Evolutionary conservation across 1,140 invertebrate genomes (phyloP).

Genomic region (Hyles vespertilio): DNA sequence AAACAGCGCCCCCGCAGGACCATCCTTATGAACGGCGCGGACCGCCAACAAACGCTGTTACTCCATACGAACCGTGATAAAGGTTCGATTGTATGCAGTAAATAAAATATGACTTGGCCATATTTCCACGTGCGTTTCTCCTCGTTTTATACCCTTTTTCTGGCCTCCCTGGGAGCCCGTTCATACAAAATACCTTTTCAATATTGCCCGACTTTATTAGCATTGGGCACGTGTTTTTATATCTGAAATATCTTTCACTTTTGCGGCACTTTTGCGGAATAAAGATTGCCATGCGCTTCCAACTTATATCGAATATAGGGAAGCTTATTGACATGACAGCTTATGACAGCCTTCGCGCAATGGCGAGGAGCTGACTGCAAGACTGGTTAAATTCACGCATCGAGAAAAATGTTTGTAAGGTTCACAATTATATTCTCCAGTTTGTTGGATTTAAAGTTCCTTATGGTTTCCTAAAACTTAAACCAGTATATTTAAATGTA

Average conservation of each 20-base stretch:
- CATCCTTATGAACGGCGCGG: conserved; percentile 41
- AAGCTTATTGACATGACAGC: conserved; percentile 14
- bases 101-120: conserved; percentile 75
- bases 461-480: too few relatives aligned
- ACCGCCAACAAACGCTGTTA: conserved; percentile 57
- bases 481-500: too few relatives aligned
- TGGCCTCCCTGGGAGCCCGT: conserved; percentile 59
- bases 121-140: conserved; percentile 72
- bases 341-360: too few relatives aligned
- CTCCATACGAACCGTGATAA: conserved; percentile 71
- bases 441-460: too few relatives aligned
- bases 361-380: too few relatives aligned
- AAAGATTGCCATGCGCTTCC: conserved; percentile 48
- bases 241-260: conserved; percentile 62
- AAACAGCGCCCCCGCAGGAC: conserved; percentile 26
- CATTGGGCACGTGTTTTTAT: conserved; percentile 66
- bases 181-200: conserved; percentile 71
- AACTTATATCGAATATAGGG: conserved; percentile 10
- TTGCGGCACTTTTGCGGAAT: conserved; percentile 47
- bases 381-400: too few relatives aligned
- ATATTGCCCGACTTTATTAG: conserved; percentile 72
- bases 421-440: too few relatives aligned
- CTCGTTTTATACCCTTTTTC: conserved; percentile 68
- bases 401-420: too few relatives aligned
- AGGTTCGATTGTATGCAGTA: conserved; percentile 75